These are phyloP conservation scores for Nicator chloris DNA, from an alignment of 2,113 vertebrate species.

Conservation along the genomic window DNA sequence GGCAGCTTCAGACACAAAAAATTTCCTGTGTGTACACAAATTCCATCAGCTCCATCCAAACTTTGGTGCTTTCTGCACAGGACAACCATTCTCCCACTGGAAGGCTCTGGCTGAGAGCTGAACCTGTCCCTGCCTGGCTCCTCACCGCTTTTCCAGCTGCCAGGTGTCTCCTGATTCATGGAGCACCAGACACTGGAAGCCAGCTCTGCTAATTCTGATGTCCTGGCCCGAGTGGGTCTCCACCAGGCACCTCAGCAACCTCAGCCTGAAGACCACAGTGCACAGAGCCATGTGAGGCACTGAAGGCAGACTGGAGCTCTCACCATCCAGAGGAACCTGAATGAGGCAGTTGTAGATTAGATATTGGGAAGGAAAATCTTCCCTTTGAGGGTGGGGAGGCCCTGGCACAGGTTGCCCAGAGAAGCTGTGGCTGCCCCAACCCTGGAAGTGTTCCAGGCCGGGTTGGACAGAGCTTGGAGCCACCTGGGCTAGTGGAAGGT, in stretches of 20 bases:
- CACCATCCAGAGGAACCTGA: not conserved
- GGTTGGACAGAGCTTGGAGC: accelerated
- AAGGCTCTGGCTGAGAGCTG: not conserved
- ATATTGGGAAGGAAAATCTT: not conserved
- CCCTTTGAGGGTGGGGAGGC: accelerated
- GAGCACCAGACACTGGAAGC: not conserved
- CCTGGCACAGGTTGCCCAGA: not conserved
- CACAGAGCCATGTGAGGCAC: not conserved
- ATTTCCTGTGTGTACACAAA: accelerated
- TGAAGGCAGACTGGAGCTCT: not conserved
- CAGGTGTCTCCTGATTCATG: not conserved
- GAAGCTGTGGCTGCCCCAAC: not conserved
- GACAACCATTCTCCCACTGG: not conserved
- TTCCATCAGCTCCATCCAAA: not conserved
- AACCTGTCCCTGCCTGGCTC: not conserved
- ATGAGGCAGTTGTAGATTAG: accelerated
- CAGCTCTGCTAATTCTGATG: not conserved
- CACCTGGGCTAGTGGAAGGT: accelerated
- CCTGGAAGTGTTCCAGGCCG: not conserved
- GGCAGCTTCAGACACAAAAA: not conserved
- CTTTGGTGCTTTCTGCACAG: not conserved
- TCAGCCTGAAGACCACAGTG: accelerated
- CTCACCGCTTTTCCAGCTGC: not conserved
- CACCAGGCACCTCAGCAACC: not conserved
- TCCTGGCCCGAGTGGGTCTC: not conserved